Evolutionary conservation across 2,797 vertebrate genomes (phyloP), one percentile per base, ranked within the genome.

Genomic region (Argya squamiceps): DNA sequence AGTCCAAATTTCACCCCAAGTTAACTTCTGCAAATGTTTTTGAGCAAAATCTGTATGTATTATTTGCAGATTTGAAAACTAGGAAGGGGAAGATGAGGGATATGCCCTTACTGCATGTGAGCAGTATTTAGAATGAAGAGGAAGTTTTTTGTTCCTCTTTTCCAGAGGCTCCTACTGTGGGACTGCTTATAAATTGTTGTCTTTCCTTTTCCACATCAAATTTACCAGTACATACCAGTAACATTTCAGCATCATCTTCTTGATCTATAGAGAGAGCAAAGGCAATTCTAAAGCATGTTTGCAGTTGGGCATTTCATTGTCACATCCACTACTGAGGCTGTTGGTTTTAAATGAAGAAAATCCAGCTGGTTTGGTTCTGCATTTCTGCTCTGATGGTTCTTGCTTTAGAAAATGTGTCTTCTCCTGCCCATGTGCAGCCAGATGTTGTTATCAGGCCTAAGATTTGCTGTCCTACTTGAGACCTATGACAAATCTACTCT

Each of bases 81-180:
- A 46, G 60, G 58, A 85, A 88, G 60, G 78, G 74, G 53, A 81
- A 56, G 49, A 32, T 79, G 71, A 76, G 37, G 27, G 27, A 19
- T 23, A 11, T 68, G 29, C 3, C 29, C 19, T 71, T 39, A 12
- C 8, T 85, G 63, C 3, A 0, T 55, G n/a, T 29, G 10, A 65
- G 37, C 77, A 12, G 36, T 26, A 27, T 70, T 60, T 9, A 21
- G 50, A 82, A 50, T 58, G 29, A 75, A 49, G 74, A 62, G 36
- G 23, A 26, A n/a, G 20, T 15, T 85, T 87, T 93, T 70, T 85
- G 49, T 95, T 91, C 82, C 94, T 95, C 43, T 7, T 82, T 88
- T 68, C 21, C 58, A 22, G 44, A 55, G 11, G 17, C 15, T 68
- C 1, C 2, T 70, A 2, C 15, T 43, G 7, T 75, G 62, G 14